phyloP scores from a whole-genome alignment of 2,797 vertebrate species.

The Ispidina lecontei region DNA sequence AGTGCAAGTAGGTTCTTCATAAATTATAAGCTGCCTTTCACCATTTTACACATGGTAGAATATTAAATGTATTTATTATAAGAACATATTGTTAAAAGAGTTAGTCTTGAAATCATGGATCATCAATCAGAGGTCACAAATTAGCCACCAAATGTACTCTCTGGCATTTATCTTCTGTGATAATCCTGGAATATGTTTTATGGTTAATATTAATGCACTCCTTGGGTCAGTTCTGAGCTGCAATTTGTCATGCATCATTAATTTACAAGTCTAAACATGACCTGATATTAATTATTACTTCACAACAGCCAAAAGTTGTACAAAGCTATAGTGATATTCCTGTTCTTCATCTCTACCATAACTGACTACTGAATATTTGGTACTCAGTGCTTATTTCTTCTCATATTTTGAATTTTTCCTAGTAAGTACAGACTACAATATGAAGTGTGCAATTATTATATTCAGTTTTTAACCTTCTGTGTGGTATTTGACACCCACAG shows the following conservation, averaged over 20 bases:
- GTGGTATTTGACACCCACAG: constrained; percentile 24
- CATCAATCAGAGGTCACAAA: constrained; percentile 19
- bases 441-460: background rate
- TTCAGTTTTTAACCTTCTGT: constrained; percentile 10
- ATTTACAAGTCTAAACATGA: constrained; percentile 30
- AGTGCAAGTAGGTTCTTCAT: background rate
- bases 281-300: constrained; percentile 21
- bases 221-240: background rate
- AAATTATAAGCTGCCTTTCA: background rate
- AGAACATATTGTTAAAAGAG: background rate
- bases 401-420: background rate
- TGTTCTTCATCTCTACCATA: background rate
- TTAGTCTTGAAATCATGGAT: constrained; percentile 3
- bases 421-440: background rate
- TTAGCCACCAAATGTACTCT: background rate
- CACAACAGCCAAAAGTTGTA: background rate
- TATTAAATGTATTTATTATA: background rate
- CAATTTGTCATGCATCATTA: constrained; percentile 17
- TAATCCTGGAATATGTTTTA: constrained; percentile 4
- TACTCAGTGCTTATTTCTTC: background rate
- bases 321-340: background rate
- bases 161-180: background rate
- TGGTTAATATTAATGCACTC: constrained; percentile 13
- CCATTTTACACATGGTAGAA: background rate
- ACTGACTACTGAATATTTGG: background rate